Base-by-base conservation (phyloP, 2,797 vertebrate species). In the Rhinoraja longicauda region DNA sequence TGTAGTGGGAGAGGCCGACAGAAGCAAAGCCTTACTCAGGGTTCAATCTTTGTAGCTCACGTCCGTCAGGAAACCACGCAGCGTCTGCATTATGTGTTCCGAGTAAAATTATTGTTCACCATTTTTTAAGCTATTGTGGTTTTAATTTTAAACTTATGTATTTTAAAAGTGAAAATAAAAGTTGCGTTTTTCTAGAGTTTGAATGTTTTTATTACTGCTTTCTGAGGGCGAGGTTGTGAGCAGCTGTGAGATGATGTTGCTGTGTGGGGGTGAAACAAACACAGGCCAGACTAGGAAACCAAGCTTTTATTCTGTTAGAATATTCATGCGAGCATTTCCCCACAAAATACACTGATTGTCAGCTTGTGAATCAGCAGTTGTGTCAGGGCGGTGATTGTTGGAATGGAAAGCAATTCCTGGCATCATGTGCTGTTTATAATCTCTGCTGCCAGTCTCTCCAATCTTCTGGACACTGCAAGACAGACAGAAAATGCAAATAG, bases 121-220 rank as follows among this genome's bases (percentile, higher is more conserved):
- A 59, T 59, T 64, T 88, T 88, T 64, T 64, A 32, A 64, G 21
- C 29, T 59, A 4, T 13, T 29, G 10, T 29, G 15, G 12, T 8
- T 67, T 88, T 84, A 82, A 53, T 88, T 88, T 88, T 17, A 64
- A 67, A 67, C 24, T n/a, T 64, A 67, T 64, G 84, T 19, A 88
- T 88, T 88, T 88, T 88, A 36, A 82, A 88, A 88, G 15, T 67
- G 1, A 67, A 88, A 88, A 67, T 88, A 67, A 88, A 88, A 36
- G 17, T 67, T 88, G 45, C 29, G n/a, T 32, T 17, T 86, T 88
- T 67, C n/a, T 64, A 26, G 0, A 15, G 4, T 82, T 84, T 84
- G 84, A 17, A 62, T 17, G 19, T 9, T 19, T 88, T 36, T 78
- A 19, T 78, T 78, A 39, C 77, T 39, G 36, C 36, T 39, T 19